Percentiles rank a stretch among this genome's conserved stretches.
phyloP scores from a whole-genome alignment of 2,888 invertebrate genomes.

The Diabrotica balteata region DNA sequence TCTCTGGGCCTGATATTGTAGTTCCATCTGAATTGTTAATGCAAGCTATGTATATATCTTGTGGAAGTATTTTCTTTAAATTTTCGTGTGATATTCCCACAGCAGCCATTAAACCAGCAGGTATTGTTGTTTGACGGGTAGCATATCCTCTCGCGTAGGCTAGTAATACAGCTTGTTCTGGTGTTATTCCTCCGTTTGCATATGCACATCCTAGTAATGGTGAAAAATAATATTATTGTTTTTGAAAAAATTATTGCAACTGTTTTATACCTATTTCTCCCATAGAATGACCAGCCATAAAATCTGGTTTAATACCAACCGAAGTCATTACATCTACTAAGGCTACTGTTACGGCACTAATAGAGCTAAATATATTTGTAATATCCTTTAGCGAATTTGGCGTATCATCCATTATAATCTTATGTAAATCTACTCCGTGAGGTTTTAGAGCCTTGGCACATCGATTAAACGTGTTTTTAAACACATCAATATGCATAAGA shows the following conservation, averaged over 20 bases:
- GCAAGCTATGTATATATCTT: conserved; percentile 83
- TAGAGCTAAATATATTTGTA: conserved; percentile 66
- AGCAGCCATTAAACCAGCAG: conserved; percentile 65
- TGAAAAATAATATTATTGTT: too few relatives aligned
- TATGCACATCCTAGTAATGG: conserved; percentile 64
- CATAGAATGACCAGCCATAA: conserved; percentile 91
- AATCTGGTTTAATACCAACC: conserved; percentile 81
- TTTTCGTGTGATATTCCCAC: conserved; percentile 63
- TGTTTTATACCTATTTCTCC: conserved; percentile 73
- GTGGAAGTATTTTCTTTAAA: conserved; percentile 68
- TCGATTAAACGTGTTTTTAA: conserved; percentile 64
- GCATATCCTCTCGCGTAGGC: conserved; percentile 67
- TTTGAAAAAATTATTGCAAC: too few relatives aligned
- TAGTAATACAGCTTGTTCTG: conserved; percentile 67
- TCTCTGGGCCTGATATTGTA: conserved; percentile 88
- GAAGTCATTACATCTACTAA: conserved; percentile 80
- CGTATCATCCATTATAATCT: conserved; percentile 59
- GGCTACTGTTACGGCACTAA: conserved; percentile 72
- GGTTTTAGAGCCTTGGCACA: conserved; percentile 62
- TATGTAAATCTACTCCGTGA: conserved; percentile 63
- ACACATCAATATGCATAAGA: conserved; percentile 66
- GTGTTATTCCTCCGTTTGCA: conserved; percentile 68
- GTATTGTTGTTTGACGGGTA: conserved; percentile 52
- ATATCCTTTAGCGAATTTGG: conserved; percentile 60
- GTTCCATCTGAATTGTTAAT: conserved; percentile 86